Evolutionary conservation across 2,888 invertebrate genomes (phyloP), one percentile per base, ranked within the genome.

Genomic region (Polyommatus icarus): DNA sequence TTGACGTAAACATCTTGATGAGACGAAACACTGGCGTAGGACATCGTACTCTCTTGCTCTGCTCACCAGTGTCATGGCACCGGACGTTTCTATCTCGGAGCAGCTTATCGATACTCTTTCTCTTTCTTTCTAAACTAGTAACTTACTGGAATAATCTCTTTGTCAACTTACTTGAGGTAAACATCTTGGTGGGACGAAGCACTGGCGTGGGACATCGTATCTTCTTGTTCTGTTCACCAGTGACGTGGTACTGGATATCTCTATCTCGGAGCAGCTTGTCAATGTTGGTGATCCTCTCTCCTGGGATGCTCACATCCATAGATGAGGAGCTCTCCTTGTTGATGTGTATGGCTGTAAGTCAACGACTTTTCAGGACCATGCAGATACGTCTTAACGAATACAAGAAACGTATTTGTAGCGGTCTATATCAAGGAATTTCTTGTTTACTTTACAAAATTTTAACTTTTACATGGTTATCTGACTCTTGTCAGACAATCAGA

Each of bases 301-400:
- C 88, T 40, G 92, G 91, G 78, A 94, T 90, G 83, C 89, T 84
- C 32, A 93, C 84, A 71, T 91, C 87, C 84, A 92, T 85, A 1
- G 80, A 82, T 59, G 78, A 84, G 18, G 81, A 80, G 76, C 82
- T 80, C 78, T 91, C 91, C 82, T 86, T 88, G 85, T 84, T 87
- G 73, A 94, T 92, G 78, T 82, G 89, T 84, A 94, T 90, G 61
- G 93, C 93, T 94, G 12, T 24, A 61, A 61, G 10, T 24, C 1
- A 24, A 4, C 18, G 18, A 18, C 1, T 50, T 50, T 50, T 15
- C 4, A 15, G 15, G 15, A 54, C 5, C 7, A 71, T 18, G 18
- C 20, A 10, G 46, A 3, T 67, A 36, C 40, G 0, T 15, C n/a
- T n/a, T n/a, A 1, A 20, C 8, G 32, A 4, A n/a, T 8, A 24